These are phyloP conservation scores for Tetranychus truncatus DNA, from an alignment of 2,888 invertebrate species.

Conservation along the genomic window DNA sequence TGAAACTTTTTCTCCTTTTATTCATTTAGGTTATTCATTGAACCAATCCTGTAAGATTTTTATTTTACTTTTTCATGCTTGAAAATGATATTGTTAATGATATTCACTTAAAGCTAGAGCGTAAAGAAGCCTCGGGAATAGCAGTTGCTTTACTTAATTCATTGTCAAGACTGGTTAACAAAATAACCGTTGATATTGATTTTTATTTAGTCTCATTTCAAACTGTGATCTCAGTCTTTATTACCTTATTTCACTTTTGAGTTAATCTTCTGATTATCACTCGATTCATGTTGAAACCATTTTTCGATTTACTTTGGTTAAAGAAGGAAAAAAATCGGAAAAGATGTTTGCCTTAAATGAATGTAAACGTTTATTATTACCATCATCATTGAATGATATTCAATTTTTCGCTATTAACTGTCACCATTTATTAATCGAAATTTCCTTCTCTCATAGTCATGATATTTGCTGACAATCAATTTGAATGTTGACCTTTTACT, in stretches of 20 bases:
- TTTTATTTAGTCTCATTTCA: background rate
- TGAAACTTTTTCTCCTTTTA: background rate
- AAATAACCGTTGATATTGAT: background rate
- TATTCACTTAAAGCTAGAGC: background rate
- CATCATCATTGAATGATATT: background rate
- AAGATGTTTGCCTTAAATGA: background rate
- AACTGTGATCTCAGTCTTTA: no score
- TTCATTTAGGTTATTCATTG: background rate
- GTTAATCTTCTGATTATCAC: no score
- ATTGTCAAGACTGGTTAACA: background rate
- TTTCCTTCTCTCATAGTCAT: background rate
- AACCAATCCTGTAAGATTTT: background rate
- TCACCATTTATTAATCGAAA: background rate
- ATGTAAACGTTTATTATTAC: background rate
- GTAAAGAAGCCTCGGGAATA: background rate
- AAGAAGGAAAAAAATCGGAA: background rate
- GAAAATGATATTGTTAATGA: background rate
- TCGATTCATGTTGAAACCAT: no score
- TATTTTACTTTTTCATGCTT: background rate
- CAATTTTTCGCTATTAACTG: background rate
- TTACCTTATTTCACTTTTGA: no score
- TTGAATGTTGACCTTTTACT: background rate
- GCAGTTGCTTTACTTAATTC: background rate
- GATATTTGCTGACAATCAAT: background rate
- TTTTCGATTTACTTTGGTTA: no score